Percentiles rank a stretch among this genome's conserved stretches.
Evolutionary conservation across 1,140 invertebrate genomes (phyloP).

Genomic region (Nasonia longicornis): DNA sequence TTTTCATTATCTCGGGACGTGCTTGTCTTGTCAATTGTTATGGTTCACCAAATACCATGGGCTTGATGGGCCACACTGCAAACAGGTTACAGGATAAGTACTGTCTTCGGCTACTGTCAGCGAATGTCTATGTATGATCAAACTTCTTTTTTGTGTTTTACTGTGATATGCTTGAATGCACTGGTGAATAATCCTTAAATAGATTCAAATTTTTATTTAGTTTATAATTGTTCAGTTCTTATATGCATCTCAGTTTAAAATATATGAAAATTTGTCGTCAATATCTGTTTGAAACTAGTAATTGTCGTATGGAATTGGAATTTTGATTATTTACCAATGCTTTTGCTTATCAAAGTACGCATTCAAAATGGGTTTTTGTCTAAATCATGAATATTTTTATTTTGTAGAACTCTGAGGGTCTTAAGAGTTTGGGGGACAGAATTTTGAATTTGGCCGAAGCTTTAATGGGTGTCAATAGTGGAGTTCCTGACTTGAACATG

Average conservation of each 20-base stretch:
- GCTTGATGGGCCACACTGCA: conserved; percentile 52
- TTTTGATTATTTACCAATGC: not conserved
- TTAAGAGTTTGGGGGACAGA: conserved; percentile 52
- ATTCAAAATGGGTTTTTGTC: not conserved
- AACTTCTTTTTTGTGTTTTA: conserved; percentile 21
- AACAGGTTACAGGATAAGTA: conserved; percentile 58
- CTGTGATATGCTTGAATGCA: conserved; percentile 22
- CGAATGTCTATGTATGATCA: conserved; percentile 55
- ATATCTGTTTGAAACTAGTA: not conserved
- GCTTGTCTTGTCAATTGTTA: conserved; percentile 60
- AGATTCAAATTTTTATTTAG: not conserved
- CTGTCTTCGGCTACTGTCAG: conserved; percentile 58
- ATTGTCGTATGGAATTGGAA: not conserved
- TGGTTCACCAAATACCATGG: conserved; percentile 51
- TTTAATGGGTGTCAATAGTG: conserved; percentile 55
- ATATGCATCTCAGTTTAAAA: no score
- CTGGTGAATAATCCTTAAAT: not conserved
- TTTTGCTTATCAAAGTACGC: not conserved
- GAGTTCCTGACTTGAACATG: conserved; percentile 53
- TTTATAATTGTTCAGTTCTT: no score
- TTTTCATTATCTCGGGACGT: conserved; percentile 58
- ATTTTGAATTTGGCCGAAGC: conserved; percentile 57
- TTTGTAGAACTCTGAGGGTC: conserved; percentile 51
- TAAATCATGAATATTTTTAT: not conserved
- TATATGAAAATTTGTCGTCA: not conserved